Conservation (phyloP, 2,113 vertebrate species). For the Oxyura jamaicensis region DNA sequence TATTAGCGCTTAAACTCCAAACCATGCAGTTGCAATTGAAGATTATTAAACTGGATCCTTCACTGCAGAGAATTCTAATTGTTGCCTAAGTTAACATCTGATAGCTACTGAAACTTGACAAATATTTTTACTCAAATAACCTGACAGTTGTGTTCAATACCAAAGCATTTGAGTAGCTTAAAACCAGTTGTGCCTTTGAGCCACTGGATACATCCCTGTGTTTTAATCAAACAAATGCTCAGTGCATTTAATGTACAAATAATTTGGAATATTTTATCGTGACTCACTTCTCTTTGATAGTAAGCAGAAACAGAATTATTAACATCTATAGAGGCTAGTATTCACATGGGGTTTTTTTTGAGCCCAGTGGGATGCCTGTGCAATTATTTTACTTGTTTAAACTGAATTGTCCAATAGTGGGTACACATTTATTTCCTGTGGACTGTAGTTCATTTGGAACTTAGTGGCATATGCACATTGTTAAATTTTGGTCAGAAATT, state of each 20-base stretch:
- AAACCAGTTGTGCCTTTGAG: background rate
- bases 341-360: background rate
- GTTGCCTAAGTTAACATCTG: background rate
- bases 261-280: background rate
- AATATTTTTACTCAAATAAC: background rate
- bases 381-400: background rate
- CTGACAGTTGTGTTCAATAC: background rate
- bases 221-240: background rate
- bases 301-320: background rate
- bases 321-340: background rate
- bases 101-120: background rate
- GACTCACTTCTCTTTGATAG: background rate
- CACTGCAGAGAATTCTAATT: background rate
- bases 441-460: background rate
- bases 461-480: background rate
- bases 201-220: fast-evolving
- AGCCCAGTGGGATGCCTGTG: background rate
- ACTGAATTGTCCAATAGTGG: background rate
- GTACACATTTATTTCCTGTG: background rate
- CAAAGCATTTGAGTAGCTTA: background rate
- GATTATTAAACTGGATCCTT: background rate
- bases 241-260: background rate
- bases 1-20: background rate
- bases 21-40: background rate
- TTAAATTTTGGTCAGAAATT: slow-evolving; percentile 16